phyloP scores from a whole-genome alignment of 2,113 vertebrate species.

The Siphamia tubifer region DNA sequence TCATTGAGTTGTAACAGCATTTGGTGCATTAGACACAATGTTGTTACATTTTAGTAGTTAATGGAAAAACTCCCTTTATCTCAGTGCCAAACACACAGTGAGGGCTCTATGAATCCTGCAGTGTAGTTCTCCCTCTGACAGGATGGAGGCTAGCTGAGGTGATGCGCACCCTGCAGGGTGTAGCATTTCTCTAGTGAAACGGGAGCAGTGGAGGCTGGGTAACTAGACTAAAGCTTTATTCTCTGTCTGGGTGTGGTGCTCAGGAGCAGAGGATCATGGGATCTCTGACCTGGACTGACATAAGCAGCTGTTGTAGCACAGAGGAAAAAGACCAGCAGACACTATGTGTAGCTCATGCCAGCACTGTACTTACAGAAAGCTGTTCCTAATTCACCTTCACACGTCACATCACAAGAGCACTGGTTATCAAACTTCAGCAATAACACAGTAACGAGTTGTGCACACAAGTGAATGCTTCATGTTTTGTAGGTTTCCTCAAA shows the following conservation, averaged over 20 bases:
- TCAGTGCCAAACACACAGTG: neutral
- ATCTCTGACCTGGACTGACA: constrained; percentile 71
- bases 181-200: constrained; percentile 70
- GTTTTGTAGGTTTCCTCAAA: constrained; percentile 9
- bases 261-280: constrained; percentile 68
- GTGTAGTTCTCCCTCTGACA: constrained; percentile 22
- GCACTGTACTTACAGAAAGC: constrained; percentile 30
- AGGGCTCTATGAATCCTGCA: constrained; percentile 24
- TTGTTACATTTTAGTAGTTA: constrained; percentile 3
- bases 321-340: constrained; percentile 36
- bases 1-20: neutral
- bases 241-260: constrained; percentile 66
- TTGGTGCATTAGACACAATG: constrained; percentile 15
- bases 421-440: neutral
- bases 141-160: constrained; percentile 33
- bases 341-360: constrained; percentile 23
- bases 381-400: constrained; percentile 55
- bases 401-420: constrained; percentile 10
- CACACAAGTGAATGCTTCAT: neutral
- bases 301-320: constrained; percentile 65
- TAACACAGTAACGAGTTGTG: neutral
- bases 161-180: constrained; percentile 62
- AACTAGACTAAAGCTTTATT: constrained; percentile 73
- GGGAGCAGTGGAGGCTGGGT: constrained; percentile 58
- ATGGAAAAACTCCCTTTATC: constrained; percentile 2